Conservation (phyloP, 2,113 vertebrate genomes). For the Heptranchias perlo region DNA sequence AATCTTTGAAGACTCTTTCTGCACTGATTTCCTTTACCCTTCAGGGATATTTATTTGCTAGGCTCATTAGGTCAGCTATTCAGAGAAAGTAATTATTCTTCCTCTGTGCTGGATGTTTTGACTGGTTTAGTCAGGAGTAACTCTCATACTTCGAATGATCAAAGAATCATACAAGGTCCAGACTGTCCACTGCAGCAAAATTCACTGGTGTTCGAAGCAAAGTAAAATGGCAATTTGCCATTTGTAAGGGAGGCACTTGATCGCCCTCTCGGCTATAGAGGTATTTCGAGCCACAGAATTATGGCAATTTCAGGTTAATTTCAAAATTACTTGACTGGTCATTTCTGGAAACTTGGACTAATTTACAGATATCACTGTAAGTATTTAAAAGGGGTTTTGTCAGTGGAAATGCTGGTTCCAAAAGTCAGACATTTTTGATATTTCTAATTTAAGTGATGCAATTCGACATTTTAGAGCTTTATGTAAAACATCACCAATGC, state of each 20-base stretch:
- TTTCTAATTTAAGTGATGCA: not conserved
- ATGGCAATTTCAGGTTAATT: not conserved
- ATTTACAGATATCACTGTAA: not conserved
- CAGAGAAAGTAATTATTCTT: slow-evolving; percentile 23
- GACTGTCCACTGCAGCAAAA: not conserved
- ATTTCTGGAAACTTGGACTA: not conserved
- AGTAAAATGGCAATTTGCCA: not conserved
- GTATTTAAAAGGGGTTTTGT: not conserved
- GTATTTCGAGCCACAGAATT: not conserved
- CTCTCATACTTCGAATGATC: not conserved
- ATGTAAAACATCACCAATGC: not conserved
- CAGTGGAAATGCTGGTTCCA: too few relatives aligned
- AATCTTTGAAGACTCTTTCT: slow-evolving; percentile 6
- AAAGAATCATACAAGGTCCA: not conserved
- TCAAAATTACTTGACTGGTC: not conserved
- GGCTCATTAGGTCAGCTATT: slow-evolving; percentile 35
- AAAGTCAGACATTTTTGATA: not conserved
- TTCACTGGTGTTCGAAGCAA: too few relatives aligned
- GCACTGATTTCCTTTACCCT: slow-evolving; percentile 8
- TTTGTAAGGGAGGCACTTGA: not conserved
- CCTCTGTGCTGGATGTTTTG: not conserved
- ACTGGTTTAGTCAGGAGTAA: not conserved
- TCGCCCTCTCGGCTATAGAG: too few relatives aligned
- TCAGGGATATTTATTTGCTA: slow-evolving; percentile 20
- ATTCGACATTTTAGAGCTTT: not conserved